phyloP scores from a whole-genome alignment of 2,888 invertebrate species.

The Drosophila stalkeri region DNA sequence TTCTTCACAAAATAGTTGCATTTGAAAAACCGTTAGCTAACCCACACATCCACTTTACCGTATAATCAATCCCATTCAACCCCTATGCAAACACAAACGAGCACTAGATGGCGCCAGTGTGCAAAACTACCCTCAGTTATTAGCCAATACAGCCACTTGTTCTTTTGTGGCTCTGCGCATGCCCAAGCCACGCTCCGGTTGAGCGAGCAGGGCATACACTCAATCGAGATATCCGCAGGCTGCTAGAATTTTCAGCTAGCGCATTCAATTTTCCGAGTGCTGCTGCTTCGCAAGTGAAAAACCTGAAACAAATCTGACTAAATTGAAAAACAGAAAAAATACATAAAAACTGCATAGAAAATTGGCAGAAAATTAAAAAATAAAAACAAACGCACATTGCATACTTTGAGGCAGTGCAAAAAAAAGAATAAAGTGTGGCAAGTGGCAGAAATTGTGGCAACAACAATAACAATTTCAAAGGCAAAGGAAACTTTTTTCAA shows the following conservation, averaged over 20 bases:
- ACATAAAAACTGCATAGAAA: slow-evolving; percentile 21
- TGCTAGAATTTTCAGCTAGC: slow-evolving; percentile 65
- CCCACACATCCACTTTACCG: slow-evolving; percentile 10
- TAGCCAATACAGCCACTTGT: slow-evolving; percentile 54
- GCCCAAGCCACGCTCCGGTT: slow-evolving; percentile 43
- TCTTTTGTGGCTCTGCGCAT: slow-evolving; percentile 56
- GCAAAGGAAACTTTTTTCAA: slow-evolving; percentile 65
- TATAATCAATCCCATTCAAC: slow-evolving; percentile 11
- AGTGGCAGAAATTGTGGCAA: slow-evolving; percentile 13
- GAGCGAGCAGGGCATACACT: slow-evolving; percentile 46
- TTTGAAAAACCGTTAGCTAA: slow-evolving; percentile 5
- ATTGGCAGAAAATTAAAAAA: slow-evolving; percentile 11
- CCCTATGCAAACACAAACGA: neutral
- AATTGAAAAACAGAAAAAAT: slow-evolving; percentile 17
- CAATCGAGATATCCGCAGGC: slow-evolving; percentile 27
- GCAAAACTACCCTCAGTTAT: slow-evolving; percentile 50
- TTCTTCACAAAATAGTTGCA: neutral
- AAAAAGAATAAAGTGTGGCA: slow-evolving; percentile 4
- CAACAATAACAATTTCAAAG: slow-evolving; percentile 26
- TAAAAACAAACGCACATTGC: slow-evolving; percentile 36
- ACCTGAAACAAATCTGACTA: slow-evolving; percentile 15
- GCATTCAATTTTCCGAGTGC: slow-evolving; percentile 74
- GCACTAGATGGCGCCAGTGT: slow-evolving; percentile 52
- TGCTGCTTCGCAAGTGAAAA: slow-evolving; percentile 63
- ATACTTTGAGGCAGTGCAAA: slow-evolving; percentile 53